A percentile compares a stretch with the other conserved stretches of the same genome.
Conservation (phyloP, 2,113 vertebrate species). For the Psettodes erumei region DNA sequence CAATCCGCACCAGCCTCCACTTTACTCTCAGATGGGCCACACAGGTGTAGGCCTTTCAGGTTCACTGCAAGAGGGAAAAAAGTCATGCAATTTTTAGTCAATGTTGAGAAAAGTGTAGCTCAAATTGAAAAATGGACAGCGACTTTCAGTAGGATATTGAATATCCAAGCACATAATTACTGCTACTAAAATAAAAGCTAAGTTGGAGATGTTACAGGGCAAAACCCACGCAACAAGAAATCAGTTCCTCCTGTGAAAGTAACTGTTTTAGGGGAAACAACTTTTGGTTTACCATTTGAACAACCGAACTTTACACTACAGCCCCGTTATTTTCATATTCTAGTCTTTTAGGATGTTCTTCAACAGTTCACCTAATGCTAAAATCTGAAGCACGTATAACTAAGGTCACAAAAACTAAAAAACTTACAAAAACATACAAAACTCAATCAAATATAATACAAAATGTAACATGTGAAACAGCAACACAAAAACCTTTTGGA, state of each 20-base stretch:
- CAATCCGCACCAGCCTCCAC: constrained; percentile 4
- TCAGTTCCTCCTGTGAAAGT: no score
- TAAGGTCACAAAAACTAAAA: no score
- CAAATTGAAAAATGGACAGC: not conserved
- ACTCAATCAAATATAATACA: no score
- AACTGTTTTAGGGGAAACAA: no score
- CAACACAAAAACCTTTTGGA: not conserved
- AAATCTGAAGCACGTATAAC: no score
- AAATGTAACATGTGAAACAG: not conserved
- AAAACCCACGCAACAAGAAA: no score
- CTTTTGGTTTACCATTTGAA: not conserved
- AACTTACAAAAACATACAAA: no score
- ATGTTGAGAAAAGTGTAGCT: not conserved
- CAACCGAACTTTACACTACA: not conserved
- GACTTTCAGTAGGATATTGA: not conserved
- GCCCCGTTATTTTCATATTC: not conserved
- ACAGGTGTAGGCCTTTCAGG: constrained; percentile 21
- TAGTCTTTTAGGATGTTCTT: not conserved
- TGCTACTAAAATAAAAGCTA: not conserved
- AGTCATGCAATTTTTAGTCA: not conserved
- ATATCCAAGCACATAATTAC: not conserved
- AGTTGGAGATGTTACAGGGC: not conserved
- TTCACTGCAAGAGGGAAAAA: not conserved
- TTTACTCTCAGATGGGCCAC: constrained; percentile 4
- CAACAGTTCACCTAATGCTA: no score